Percentiles rank a stretch among this genome's conserved stretches.
Evolutionary conservation across 1,140 invertebrate genomes (phyloP).

Genomic region (Galendromus occidentalis): DNA sequence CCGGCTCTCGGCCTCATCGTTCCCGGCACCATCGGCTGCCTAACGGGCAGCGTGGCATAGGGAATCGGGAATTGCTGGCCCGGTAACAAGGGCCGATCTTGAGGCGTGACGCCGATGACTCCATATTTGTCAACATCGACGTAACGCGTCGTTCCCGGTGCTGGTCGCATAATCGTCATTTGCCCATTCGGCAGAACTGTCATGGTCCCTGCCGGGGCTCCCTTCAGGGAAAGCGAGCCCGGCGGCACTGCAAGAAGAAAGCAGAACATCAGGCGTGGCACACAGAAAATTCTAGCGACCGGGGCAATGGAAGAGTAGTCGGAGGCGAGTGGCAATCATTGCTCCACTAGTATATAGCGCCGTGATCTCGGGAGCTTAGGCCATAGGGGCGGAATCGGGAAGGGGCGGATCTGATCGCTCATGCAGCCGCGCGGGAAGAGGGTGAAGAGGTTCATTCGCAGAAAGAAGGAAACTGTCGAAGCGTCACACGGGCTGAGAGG

Average conservation of each 20-base stretch:
- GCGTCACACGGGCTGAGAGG: no score
- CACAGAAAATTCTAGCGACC: no score
- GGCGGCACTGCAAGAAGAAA: not conserved
- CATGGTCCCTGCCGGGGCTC: not conserved
- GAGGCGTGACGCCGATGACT: not conserved
- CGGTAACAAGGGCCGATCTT: not conserved
- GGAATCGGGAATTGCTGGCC: conserved; percentile 5
- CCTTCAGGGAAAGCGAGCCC: not conserved
- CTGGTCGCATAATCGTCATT: conserved; percentile 8
- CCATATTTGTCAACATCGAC: conserved; percentile 5
- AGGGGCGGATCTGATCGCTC: no score
- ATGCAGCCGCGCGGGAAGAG: no score
- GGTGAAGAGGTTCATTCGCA: no score
- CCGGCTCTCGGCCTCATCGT: not conserved
- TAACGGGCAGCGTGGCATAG: conserved; percentile 9
- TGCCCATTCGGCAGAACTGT: conserved; percentile 2
- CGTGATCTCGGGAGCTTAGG: no score
- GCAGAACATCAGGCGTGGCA: no score
- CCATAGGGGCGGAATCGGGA: no score
- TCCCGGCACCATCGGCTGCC: not conserved
- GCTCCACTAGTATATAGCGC: no score
- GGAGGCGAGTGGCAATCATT: no score
- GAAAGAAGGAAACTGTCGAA: no score
- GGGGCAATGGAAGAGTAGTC: no score
- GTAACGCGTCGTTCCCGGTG: not conserved